Percentiles rank a stretch among this genome's conserved stretches.
Conservation (phyloP, 1,140 invertebrate genomes). For the Lepidurus couesii region DNA sequence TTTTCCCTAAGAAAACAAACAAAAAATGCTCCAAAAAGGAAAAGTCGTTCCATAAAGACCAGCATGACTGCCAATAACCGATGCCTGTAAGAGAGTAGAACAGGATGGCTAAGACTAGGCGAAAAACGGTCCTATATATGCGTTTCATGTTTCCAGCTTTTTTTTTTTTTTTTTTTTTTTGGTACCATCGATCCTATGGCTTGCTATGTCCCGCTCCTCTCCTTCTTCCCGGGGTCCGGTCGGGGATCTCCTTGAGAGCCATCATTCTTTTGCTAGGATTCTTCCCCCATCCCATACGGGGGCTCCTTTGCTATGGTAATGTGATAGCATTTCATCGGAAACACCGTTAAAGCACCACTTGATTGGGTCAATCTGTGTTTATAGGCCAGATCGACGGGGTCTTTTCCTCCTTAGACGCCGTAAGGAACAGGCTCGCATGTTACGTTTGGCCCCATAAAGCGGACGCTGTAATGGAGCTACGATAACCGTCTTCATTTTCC, state of each 20-base stretch:
- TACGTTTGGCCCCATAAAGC: not conserved
- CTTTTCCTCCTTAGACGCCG: not conserved
- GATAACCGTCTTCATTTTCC: conserved; percentile 15
- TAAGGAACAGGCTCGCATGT: conserved; percentile 2
- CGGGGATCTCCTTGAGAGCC: not conserved
- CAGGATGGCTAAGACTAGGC: not conserved
- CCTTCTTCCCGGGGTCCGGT: not conserved
- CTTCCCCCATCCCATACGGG: not conserved
- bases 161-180: not conserved
- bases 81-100: conserved; percentile 1
- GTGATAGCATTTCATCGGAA: conserved; percentile 19
- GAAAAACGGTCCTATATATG: conserved; percentile 6
- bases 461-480: not conserved
- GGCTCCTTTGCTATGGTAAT: not conserved
- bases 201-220: not conserved
- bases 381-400: not conserved
- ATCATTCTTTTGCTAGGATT: conserved; percentile 1
- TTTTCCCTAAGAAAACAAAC: not conserved
- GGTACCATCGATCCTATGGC: conserved; percentile 4
- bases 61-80: conserved; percentile 3
- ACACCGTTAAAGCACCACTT: conserved; percentile 3
- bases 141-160: conserved; percentile 14
- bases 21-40: not conserved
- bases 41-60: not conserved
- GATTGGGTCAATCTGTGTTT: conserved; percentile 22